Conservation (phyloP, 2,888 invertebrate species). For the Leucoma salicis region DNA sequence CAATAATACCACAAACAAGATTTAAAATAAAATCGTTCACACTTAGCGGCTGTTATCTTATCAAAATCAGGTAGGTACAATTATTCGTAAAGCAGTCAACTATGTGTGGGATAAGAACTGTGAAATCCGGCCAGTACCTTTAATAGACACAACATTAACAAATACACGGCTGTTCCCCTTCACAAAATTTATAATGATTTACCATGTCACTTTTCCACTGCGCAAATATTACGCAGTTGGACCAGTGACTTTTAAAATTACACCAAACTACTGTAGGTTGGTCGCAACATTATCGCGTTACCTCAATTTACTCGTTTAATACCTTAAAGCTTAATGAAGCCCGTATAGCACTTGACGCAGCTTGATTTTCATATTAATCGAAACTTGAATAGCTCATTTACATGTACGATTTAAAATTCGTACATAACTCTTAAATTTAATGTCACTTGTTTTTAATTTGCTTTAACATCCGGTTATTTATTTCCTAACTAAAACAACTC, state of each 20-base stretch:
- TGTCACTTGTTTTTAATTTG: constrained; percentile 26
- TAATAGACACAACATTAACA: constrained; percentile 6
- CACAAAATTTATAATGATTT: constrained; percentile 1
- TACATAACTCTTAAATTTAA: constrained; percentile 32
- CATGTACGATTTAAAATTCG: constrained; percentile 30
- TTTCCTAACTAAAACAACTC: background rate
- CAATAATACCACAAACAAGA: constrained; percentile 18
- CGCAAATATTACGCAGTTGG: background rate
- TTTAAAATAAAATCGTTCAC: constrained; percentile 29
- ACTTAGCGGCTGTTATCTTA: constrained; percentile 26
- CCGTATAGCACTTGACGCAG: constrained; percentile 25
- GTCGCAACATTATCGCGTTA: background rate
- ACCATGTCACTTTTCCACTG: constrained; percentile 1
- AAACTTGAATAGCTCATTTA: constrained; percentile 19
- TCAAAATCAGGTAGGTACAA: constrained; percentile 26
- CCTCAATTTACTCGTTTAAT: constrained; percentile 6
- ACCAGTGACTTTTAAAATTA: background rate
- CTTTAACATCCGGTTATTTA: constrained; percentile 15
- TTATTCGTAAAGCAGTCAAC: constrained; percentile 21
- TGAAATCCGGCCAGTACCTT: constrained; percentile 11
- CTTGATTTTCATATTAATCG: constrained; percentile 36
- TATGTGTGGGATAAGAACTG: constrained; percentile 16
- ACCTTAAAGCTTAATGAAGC: constrained; percentile 29
- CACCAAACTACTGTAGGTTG: background rate
- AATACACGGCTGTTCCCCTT: constrained; percentile 5